Evolutionary conservation across 2,113 vertebrate species (phyloP), one percentile per base, ranked within the genome.

Genomic region (Stegastes partitus): DNA sequence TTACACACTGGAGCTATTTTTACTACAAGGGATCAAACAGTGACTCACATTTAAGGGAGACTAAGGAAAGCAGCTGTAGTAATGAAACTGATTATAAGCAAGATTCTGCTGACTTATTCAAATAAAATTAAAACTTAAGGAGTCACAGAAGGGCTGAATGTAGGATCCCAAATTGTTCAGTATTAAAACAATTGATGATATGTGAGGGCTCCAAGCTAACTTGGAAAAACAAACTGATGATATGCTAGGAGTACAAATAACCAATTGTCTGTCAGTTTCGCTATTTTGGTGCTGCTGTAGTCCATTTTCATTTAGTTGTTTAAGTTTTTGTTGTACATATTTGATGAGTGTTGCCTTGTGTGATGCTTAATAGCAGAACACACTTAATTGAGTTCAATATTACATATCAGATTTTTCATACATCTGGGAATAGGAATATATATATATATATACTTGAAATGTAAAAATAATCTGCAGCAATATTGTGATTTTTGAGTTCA

Each of bases 1-100:
- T 45, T 58, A 11, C 64, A 34, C n/a, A 31, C 11, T 16, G 1
- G 25, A 77, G 64, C 23, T 50, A 26, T 72, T 70, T 77, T 63
- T 71, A 56, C 37, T 51, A n/a, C 22, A 39, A 23, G 37, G 9
- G n/a, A 54, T n/a, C 53, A 75, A 59, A 51, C 56, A 26, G 4
- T 18, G 53, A 66, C 9, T 45, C 31, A 3, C 42, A 22, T 59
- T 39, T 50, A 23, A 28, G 14, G 34, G 28, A 57, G 39, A 68
- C 9, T 28, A 11, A 68, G 50, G 31, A 51, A 74, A 56, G 37
- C 15, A 63, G 54, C 23, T 49, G 31, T 22, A 21, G 8, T 53
- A 42, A 25, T 66, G n/a, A 23, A 67, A 47, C 25, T 42, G 26
- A 62, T 55, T 6, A 74, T 56, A 55, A 47, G 18, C 5, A 51